Percentiles rank a stretch among this genome's conserved stretches.
phyloP scores from a whole-genome alignment of 1,140 invertebrate genomes.

The Andricus grossulariae region DNA sequence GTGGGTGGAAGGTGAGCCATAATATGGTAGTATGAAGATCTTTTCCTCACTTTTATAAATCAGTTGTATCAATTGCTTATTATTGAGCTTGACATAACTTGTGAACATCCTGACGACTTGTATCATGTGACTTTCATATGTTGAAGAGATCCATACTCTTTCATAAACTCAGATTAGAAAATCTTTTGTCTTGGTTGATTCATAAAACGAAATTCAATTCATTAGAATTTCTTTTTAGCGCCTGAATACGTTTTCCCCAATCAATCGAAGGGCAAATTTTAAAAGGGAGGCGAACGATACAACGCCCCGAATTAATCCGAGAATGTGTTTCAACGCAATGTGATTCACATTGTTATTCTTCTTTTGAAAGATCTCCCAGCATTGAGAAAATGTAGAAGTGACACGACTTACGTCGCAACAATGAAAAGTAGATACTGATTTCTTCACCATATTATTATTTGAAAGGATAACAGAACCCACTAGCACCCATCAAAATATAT shows the following conservation, averaged over 20 bases:
- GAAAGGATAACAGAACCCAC: background rate
- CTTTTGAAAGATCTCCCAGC: background rate
- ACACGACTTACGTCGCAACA: background rate
- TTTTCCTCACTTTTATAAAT: too few species aligned
- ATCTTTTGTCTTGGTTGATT: too few species aligned
- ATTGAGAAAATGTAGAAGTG: background rate
- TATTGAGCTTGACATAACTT: too few species aligned
- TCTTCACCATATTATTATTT: background rate
- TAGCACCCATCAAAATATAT: conserved; percentile 20
- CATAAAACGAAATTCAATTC: too few species aligned
- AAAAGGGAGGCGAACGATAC: background rate
- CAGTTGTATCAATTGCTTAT: too few species aligned
- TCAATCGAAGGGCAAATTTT: background rate
- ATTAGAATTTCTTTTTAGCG: background rate
- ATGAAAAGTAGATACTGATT: background rate
- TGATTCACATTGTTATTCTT: background rate
- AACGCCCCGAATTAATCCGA: background rate
- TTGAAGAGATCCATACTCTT: too few species aligned
- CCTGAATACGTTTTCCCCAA: background rate
- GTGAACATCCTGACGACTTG: too few species aligned
- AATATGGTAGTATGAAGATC: too few species aligned
- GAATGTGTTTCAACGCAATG: background rate
- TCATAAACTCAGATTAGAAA: too few species aligned
- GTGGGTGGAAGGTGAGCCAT: too few species aligned
- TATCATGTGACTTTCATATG: too few species aligned